Evolutionary conservation across 2,797 vertebrate species (phyloP), one percentile per base, ranked within the genome.

Genomic region (Philypnodon macrostomus): DNA sequence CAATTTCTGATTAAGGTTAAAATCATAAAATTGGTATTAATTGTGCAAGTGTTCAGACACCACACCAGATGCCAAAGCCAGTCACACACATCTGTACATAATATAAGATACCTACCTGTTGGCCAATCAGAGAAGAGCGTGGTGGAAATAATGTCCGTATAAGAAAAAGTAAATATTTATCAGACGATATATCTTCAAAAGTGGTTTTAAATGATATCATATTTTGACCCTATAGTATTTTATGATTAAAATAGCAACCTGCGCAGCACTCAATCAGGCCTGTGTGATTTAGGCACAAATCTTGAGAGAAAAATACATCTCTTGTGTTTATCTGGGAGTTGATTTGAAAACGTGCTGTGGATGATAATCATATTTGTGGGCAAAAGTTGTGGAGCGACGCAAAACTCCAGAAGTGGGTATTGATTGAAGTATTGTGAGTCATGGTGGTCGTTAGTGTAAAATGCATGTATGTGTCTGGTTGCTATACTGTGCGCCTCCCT

Each of bases 391-490:
- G 48, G 36, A 19, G 16, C 54, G 39, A 7, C 39, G 44, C 21
- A 65, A 42, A 47, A 27, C 36, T 42, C 47, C 61, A 52, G 56
- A 61, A 64, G 61, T 29, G 35, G 38, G 62, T 53, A 72, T 75
- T 47, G 58, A 59, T 30, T 60, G 41, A 53, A 55, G 60, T 42
- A 39, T 61, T 21, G 31, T 61, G 63, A 71, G 30, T 76, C 64
- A 70, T 63, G n/a, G n/a, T n/a, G n/a, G n/a, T n/a, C n/a, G n/a
- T n/a, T n/a, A 33, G 63, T 60, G 50, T 44, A 50, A 70, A 77
- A 30, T 48, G 47, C 48, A 54, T 63, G 58, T 55, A 54, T 63
- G 58, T 55, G 58, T 59, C 46, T 70, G 24, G 59, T 27, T 44
- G 44, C 21, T 29, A 18, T 35, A 21, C 35, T 40, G 67, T 1